Evolutionary conservation across 1,140 invertebrate species (phyloP).

Genomic region (Sitobion miscanthi): DNA sequence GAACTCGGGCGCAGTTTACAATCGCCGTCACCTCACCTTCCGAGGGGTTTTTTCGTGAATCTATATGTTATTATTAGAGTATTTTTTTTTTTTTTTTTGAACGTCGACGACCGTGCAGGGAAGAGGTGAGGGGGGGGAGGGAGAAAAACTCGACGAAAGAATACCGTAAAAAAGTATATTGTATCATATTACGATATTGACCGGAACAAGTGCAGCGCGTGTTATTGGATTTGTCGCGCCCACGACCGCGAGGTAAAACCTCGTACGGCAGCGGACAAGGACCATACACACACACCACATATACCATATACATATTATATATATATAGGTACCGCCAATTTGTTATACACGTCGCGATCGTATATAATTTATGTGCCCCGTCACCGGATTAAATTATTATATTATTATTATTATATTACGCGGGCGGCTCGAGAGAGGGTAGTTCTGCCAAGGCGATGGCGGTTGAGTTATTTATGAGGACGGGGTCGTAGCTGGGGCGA

Average conservation of each 20-base stretch:
- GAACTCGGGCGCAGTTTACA: too few relatives aligned
- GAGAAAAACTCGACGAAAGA: neutral
- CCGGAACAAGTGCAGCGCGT: neutral
- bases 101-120: too few relatives aligned
- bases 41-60: neutral
- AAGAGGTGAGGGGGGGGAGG: neutral
- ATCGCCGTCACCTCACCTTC: too few relatives aligned
- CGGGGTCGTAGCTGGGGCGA: neutral
- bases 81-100: neutral
- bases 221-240: constrained; percentile 22
- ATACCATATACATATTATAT: too few relatives aligned
- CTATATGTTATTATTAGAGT: neutral
- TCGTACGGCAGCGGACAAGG: neutral
- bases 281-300: neutral
- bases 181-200: neutral
- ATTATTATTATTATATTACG: constrained; percentile 39
- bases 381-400: constrained; percentile 53
- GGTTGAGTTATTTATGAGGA: constrained; percentile 50
- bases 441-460: constrained; percentile 21
- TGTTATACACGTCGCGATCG: neutral
- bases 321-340: neutral
- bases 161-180: neutral
- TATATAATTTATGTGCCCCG: constrained; percentile 47
- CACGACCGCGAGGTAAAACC: neutral
- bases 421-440: constrained; percentile 25